phyloP scores from a whole-genome alignment of 2,888 invertebrate genomes.

The Nesidiocoris tenuis region DNA sequence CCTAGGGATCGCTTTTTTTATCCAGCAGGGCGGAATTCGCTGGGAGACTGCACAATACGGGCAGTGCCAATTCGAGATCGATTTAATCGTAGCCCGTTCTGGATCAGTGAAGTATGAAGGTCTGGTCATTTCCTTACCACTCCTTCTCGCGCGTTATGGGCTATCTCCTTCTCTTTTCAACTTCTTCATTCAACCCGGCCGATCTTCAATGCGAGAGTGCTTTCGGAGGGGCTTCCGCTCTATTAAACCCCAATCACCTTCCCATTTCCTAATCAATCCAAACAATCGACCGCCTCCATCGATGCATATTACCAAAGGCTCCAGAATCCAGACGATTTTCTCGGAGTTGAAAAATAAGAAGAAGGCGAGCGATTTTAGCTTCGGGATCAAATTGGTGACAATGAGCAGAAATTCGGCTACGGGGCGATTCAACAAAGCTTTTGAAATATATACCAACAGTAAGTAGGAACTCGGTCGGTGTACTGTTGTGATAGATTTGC shows the following conservation, averaged over 20 bases:
- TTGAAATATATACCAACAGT: too few species aligned
- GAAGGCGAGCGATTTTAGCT: too few species aligned
- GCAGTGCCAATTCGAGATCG: constrained; percentile 30
- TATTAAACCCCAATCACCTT: constrained; percentile 30
- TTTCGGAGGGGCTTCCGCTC: constrained; percentile 27
- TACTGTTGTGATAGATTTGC: too few species aligned
- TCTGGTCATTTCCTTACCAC: constrained; percentile 39
- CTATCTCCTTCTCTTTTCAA: constrained; percentile 19
- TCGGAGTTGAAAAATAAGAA: too few species aligned
- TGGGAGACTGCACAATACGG: constrained; percentile 1
- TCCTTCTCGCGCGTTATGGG: constrained; percentile 23
- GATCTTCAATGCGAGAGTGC: constrained; percentile 6
- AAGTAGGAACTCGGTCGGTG: too few species aligned
- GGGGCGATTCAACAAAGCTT: too few species aligned
- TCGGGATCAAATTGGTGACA: too few species aligned
- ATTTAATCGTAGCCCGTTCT: constrained; percentile 35
- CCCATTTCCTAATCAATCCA: constrained; percentile 10
- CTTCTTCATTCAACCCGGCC: constrained; percentile 20
- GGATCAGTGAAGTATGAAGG: constrained; percentile 40
- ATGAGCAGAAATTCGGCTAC: too few species aligned
- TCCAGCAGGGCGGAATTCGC: neutral
- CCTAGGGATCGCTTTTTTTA: too few species aligned
- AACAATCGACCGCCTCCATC: constrained; percentile 17
- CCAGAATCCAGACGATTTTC: too few species aligned
- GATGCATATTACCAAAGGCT: too few species aligned